These are phyloP conservation scores for Nasua narica DNA, from an alignment of 2,797 vertebrate genomes.

Conservation along the genomic window DNA sequence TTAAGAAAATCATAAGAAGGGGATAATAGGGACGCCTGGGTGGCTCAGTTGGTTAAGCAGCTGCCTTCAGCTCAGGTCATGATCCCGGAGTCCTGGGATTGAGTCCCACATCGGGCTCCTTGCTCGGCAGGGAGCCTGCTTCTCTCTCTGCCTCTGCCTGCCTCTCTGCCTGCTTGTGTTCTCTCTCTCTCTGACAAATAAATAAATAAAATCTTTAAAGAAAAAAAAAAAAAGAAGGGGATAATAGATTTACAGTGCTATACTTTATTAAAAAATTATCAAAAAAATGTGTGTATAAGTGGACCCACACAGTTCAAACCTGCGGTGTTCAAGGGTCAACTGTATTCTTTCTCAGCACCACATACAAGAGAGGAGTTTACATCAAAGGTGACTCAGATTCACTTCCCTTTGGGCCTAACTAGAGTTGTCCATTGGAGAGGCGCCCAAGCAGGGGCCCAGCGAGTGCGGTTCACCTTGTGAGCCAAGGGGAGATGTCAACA, in stretches of 20 bases:
- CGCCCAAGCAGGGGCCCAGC: not conserved
- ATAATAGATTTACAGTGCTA: not conserved
- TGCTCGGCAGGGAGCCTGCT: no score
- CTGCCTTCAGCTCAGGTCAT: no score
- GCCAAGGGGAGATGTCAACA: not conserved
- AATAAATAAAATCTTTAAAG: no score
- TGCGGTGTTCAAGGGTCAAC: not conserved
- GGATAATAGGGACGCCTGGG: no score
- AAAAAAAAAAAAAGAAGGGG: no score
- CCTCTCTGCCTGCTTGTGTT: no score
- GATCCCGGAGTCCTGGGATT: no score
- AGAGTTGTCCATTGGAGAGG: not conserved
- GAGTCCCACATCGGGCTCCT: no score
- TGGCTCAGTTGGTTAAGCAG: no score
- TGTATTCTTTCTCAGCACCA: not conserved
- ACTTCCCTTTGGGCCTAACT: not conserved
- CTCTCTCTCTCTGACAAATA: no score
- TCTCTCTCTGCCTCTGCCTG: no score
- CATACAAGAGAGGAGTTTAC: not conserved
- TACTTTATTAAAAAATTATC: not conserved
- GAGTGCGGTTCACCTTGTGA: not conserved
- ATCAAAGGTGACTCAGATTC: not conserved
- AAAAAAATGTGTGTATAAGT: not conserved
- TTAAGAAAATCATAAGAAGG: not conserved
- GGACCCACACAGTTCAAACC: not conserved